A percentile compares a stretch with the other conserved stretches of the same genome.
Evolutionary conservation across 2,113 vertebrate genomes (phyloP).

Genomic region (Garra rufa): DNA sequence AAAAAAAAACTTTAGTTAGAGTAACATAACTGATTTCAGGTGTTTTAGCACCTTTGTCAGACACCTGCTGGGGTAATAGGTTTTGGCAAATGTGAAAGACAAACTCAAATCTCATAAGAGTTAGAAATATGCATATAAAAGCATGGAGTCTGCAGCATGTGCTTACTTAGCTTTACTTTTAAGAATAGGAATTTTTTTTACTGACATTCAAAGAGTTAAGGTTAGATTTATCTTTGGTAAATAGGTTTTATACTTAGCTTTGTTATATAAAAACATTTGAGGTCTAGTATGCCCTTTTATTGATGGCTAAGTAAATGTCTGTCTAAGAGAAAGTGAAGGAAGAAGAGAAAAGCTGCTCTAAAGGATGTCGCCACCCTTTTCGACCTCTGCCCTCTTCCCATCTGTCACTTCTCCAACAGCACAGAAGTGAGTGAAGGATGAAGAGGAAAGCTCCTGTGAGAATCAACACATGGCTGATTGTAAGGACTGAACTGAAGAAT

Average conservation of each 20-base stretch:
- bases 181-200: not conserved
- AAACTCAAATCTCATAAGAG: not conserved
- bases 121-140: not conserved
- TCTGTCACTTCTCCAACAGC: constrained; percentile 23
- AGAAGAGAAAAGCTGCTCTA: not conserved
- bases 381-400: constrained; percentile 37
- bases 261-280: not conserved
- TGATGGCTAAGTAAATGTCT: not conserved
- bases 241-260: not conserved
- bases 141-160: not conserved
- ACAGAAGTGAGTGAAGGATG: constrained; percentile 6
- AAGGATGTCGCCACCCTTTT: not conserved
- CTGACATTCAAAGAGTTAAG: not conserved
- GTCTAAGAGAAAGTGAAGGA: constrained; percentile 7
- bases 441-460: not conserved
- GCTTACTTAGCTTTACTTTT: not conserved
- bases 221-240: not conserved
- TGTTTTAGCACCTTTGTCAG: not conserved
- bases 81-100: not conserved
- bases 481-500: not conserved
- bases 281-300: not conserved
- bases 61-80: not conserved
- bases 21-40: not conserved
- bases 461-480: constrained; percentile 19
- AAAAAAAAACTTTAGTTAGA: not conserved